phyloP scores from a whole-genome alignment of 1,140 invertebrate species.

The Mizuhopecten yessoensis region DNA sequence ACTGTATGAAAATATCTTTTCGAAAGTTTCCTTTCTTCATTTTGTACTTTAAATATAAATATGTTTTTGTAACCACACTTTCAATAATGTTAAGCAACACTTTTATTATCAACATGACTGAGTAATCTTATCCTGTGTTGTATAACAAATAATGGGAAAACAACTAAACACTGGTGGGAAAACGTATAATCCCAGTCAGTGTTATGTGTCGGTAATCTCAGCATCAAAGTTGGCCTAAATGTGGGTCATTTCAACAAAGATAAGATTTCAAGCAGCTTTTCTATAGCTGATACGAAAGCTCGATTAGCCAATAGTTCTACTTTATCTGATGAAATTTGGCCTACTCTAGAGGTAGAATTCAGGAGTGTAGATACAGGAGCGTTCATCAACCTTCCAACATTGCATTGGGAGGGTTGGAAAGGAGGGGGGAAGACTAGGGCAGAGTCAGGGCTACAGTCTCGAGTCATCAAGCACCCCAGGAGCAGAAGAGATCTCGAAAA shows the following conservation, averaged over 20 bases:
- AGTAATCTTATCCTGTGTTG: not conserved
- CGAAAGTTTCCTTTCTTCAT: not conserved
- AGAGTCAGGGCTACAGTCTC: not conserved
- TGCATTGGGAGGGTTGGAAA: not conserved
- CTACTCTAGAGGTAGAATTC: not conserved
- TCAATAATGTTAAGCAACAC: not conserved
- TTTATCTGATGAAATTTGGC: constrained; percentile 34
- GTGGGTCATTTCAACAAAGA: constrained; percentile 31
- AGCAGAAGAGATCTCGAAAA: not conserved
- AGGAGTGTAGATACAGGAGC: not conserved
- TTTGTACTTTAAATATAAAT: not conserved
- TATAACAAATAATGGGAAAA: not conserved
- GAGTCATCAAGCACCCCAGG: not conserved
- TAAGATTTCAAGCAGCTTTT: constrained; percentile 28
- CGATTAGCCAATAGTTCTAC: constrained; percentile 26
- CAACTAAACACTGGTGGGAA: constrained; percentile 4
- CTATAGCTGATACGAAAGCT: not conserved
- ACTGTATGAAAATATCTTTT: no score
- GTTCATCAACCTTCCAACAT: not conserved
- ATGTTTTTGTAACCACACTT: not conserved
- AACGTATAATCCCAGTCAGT: not conserved
- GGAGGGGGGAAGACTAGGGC: not conserved
- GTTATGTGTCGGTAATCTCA: not conserved
- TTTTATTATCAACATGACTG: not conserved
- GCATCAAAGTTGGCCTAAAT: constrained; percentile 11